Percentiles rank a stretch among this genome's conserved stretches.
Evolutionary conservation across 1,140 invertebrate species (phyloP).

Genomic region (Phortica variegata): DNA sequence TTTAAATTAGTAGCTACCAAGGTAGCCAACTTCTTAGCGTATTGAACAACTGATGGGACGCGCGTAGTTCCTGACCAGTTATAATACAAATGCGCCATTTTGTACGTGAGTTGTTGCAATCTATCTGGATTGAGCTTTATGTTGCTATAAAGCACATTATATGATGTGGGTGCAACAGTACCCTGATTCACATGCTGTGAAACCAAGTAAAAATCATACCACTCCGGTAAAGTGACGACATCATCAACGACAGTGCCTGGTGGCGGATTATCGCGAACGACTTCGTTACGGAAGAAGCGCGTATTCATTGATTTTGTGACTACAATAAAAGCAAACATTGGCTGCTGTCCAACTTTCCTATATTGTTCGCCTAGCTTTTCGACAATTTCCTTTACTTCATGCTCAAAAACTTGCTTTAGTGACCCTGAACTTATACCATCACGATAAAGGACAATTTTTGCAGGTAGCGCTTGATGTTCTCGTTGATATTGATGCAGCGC

Average conservation of each 20-base stretch:
- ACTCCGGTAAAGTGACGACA: slow-evolving; percentile 76
- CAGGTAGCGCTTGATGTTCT: slow-evolving; percentile 56
- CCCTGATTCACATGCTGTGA: slow-evolving; percentile 76
- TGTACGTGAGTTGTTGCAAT: slow-evolving; percentile 76
- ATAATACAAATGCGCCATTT: slow-evolving; percentile 81
- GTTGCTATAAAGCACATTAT: slow-evolving; percentile 74
- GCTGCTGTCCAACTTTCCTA: slow-evolving; percentile 40
- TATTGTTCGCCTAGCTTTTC: slow-evolving; percentile 62
- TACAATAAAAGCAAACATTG: slow-evolving; percentile 71
- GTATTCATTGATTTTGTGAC: slow-evolving; percentile 75
- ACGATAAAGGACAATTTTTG: slow-evolving; percentile 70
- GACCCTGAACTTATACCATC: slow-evolving; percentile 87
- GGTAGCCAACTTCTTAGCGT: slow-evolving; percentile 84
- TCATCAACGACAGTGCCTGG: slow-evolving; percentile 88
- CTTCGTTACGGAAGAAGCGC: slow-evolving; percentile 61
- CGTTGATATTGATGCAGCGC: slow-evolving; percentile 62
- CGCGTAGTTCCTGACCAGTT: slow-evolving; percentile 82
- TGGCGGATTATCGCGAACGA: slow-evolving; percentile 59
- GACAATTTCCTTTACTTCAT: slow-evolving; percentile 59
- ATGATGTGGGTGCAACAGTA: slow-evolving; percentile 79
- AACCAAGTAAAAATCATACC: slow-evolving; percentile 82
- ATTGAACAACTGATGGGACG: slow-evolving; percentile 84
- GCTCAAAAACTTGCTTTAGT: slow-evolving; percentile 64
- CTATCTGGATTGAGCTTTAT: slow-evolving; percentile 65
- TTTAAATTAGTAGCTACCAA: slow-evolving; percentile 73